Evolutionary conservation across 1,140 invertebrate genomes (phyloP), one percentile per base, ranked within the genome.

Genomic region (Nasonia giraulti): DNA sequence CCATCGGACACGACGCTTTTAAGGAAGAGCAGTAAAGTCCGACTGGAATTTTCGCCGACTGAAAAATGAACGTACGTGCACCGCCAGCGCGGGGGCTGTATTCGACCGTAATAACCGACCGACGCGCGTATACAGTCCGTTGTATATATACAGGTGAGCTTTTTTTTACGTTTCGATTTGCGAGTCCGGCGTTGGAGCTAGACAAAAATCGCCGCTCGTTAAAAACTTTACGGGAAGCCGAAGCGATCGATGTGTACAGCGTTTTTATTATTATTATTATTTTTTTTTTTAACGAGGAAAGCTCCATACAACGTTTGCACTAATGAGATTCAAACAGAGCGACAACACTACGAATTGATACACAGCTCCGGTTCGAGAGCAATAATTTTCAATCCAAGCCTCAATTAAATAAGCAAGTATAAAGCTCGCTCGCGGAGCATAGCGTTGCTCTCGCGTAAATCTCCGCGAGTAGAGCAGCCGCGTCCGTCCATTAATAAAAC

Each of bases 291-390:
- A 44, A 11, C 8, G 40, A 44, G 40, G 40, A 8, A 44, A 44
- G 40, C 40, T 44, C 33, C 33, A 37, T 44, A 7, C 37, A 44
- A 8, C 2, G 47, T 10, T 50, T 17, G 3, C 20, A 17, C 55
- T 62, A 62, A 62, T n/a, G 55, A 62, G 55, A 62, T 62, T 62
- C 55, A n/a, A 62, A 62, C 55, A 62, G n/a, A 62, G 55, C 20
- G 55, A 62, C 40, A 14, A 62, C 55, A 62, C 40, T 37, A 55
- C 5, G 20, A 62, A 62, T 62, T 62, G 20, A 62, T 62, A 50
- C 47, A n/a, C 17, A n/a, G 3, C 27, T 2, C 17, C 17, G 3
- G 55, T 62, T 62, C 20, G 17, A 62, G 17, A 62, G 55, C 55
- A n/a, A 20, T 62, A 62, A 62, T 62, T 62, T 62, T 62, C 55